Percentiles rank a stretch among this genome's conserved stretches.
Conservation (phyloP, 2,888 invertebrate genomes). For the Drosophila emarginata region DNA sequence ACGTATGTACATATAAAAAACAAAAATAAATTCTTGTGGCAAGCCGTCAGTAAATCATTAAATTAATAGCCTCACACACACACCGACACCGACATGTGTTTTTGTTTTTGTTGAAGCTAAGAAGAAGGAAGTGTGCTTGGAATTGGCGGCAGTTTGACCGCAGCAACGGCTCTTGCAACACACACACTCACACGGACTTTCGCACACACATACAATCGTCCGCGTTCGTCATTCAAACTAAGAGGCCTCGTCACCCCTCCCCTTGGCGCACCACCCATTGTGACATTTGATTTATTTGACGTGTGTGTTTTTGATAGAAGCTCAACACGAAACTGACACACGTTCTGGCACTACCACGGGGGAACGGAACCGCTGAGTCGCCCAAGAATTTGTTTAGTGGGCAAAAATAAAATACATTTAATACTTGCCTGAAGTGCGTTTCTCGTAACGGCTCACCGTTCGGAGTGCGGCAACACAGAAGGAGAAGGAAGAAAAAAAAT, state of each 20-base stretch:
- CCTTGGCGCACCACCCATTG: constrained; percentile 55
- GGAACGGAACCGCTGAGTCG: constrained; percentile 39
- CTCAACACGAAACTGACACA: constrained; percentile 78
- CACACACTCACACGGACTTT: constrained; percentile 14
- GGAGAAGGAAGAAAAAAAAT: constrained; percentile 18
- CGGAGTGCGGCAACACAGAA: neutral
- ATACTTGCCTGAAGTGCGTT: constrained; percentile 37
- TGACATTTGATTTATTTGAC: constrained; percentile 82
- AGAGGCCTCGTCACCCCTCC: constrained; percentile 15
- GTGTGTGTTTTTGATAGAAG: constrained; percentile 80
- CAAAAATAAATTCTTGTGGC: constrained; percentile 64
- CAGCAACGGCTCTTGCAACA: constrained; percentile 48
- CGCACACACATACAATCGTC: constrained; percentile 35
- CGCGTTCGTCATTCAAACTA: constrained; percentile 67
- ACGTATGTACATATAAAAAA: constrained; percentile 13
- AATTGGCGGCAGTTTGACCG: constrained; percentile 75
- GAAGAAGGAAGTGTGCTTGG: constrained; percentile 39
- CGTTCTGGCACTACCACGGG: constrained; percentile 38
- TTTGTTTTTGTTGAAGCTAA: constrained; percentile 13
- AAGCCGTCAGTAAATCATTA: constrained; percentile 74
- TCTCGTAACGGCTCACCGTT: constrained; percentile 8
- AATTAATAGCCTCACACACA: constrained; percentile 67
- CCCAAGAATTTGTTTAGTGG: constrained; percentile 55
- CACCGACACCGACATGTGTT: constrained; percentile 26
- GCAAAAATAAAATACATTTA: constrained; percentile 63